These are phyloP conservation scores for Semotilus atromaculatus DNA, from an alignment of 2,797 vertebrate species.

Conservation along the genomic window DNA sequence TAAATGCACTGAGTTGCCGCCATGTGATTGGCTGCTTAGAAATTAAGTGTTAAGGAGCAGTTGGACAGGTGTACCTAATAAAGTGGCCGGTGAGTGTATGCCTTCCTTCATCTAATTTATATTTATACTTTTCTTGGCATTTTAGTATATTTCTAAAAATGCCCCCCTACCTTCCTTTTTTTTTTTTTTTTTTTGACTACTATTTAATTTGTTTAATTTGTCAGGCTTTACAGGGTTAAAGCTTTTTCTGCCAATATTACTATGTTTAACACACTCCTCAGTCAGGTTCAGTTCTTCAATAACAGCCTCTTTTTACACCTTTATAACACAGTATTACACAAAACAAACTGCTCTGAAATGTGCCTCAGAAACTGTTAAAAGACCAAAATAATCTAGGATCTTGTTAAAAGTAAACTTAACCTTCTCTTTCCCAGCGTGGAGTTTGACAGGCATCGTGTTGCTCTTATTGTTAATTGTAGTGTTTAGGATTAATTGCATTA, in stretches of 20 bases:
- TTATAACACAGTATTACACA: not conserved
- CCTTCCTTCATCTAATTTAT: not conserved
- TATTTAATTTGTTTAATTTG: not conserved
- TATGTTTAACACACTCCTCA: not conserved
- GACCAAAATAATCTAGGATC: not conserved
- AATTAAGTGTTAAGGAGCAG: no score
- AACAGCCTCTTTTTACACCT: not conserved
- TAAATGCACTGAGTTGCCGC: no score
- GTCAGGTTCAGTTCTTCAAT: not conserved
- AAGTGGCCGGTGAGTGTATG: no score
- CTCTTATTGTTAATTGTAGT: not conserved
- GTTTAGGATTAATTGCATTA: not conserved
- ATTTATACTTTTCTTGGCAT: not conserved
- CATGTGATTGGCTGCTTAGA: no score
- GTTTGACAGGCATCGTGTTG: not conserved
- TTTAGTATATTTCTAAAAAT: no score
- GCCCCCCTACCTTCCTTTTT: no score
- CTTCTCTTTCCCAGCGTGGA: not conserved
- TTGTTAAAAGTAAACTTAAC: not conserved
- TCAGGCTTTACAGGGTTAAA: not conserved
- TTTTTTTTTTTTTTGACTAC: no score
- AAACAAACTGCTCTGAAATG: not conserved
- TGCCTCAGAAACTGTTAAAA: not conserved
- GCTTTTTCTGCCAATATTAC: not conserved
- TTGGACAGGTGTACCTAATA: no score